Base-by-base conservation (phyloP, 2,113 vertebrate species). In the Lucifuga dentata region DNA sequence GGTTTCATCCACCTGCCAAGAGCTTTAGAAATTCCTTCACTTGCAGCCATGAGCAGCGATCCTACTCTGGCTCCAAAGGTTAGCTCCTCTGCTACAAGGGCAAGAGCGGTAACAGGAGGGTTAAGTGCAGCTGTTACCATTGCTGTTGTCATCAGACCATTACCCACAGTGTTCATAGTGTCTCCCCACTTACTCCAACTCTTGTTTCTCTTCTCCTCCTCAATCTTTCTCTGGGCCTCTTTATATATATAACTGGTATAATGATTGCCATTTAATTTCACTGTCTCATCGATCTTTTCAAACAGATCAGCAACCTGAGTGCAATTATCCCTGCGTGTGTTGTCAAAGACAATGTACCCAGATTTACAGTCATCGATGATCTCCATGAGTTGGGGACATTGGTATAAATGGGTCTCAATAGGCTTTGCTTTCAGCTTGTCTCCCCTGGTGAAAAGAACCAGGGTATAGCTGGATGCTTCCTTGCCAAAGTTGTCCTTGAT, bases 261-360 rank as follows among this genome's bases (percentile, higher is more conserved):
- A 46, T 73, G 15, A 10, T 8, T 1, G 10, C 45, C 52, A 11
- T 84, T 85, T 10, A 24, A 16, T 2, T 62, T 20, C 32, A 88
- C 73, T 10, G 60, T 32, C 19, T 19, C 15, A 13, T 86, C 78
- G 44, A 84, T 81, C 9, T 36, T 56, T 49, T 76, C 49, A 12
- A 88, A 63, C 32, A 85, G 29, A 60, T 85, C 49, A 21, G 20
- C 45, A 3, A 86, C 86, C 50, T 86, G 86, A 36, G 67, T 78
- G 62, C 3, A 59, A 60, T 87, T 66, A 5, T 2, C 0, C 3
- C 0, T 45, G 23, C 13, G 2, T 8, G 15, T 69, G 16, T 85
- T 83, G 17, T 85, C 83, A 70, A 88, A 85, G 24, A 78, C 64
- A 23, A 39, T 12, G 44, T 81, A 81, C 5, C 77, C 74, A 39